Percentiles rank a stretch among this genome's conserved stretches.
Evolutionary conservation across 2,888 invertebrate genomes (phyloP).

Genomic region (Hylaea fasciaria): DNA sequence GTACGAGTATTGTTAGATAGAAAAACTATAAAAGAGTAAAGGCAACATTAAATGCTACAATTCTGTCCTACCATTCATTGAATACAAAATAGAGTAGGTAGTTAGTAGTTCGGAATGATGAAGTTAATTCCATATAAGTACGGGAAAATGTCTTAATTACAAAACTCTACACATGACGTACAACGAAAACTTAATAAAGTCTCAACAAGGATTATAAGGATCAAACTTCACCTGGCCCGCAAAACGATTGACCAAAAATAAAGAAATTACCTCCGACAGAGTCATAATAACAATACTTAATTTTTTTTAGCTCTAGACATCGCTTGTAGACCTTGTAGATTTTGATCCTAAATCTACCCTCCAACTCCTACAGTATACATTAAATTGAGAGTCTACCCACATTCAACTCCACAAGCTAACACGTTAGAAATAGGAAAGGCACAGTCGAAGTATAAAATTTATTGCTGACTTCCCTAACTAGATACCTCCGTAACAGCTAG

Average conservation of each 20-base stretch:
- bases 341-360: conserved; percentile 48
- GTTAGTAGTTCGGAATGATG: conserved; percentile 61
- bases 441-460: conserved; percentile 85
- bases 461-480: conserved; percentile 84
- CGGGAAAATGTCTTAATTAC: conserved; percentile 57
- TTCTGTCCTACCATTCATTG: conserved; percentile 45
- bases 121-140: conserved; percentile 53
- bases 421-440: conserved; percentile 85
- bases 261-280: not conserved
- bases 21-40: conserved; percentile 50
- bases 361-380: conserved; percentile 74
- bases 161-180: conserved; percentile 57
- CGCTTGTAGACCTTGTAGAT: conserved; percentile 7
- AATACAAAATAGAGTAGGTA: conserved; percentile 51
- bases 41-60: conserved; percentile 53
- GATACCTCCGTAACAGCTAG: conserved; percentile 55
- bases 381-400: conserved; percentile 73
- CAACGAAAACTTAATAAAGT: conserved; percentile 62
- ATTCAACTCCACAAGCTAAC: conserved; percentile 78
- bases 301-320: not conserved
- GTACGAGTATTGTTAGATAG: too few species aligned
- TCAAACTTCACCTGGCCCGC: conserved; percentile 3
- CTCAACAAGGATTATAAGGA: conserved; percentile 65
- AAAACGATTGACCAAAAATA: not conserved
- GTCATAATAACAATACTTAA: not conserved